These are phyloP conservation scores for Sericinus montela DNA, from an alignment of 2,888 invertebrate genomes.

Conservation along the genomic window DNA sequence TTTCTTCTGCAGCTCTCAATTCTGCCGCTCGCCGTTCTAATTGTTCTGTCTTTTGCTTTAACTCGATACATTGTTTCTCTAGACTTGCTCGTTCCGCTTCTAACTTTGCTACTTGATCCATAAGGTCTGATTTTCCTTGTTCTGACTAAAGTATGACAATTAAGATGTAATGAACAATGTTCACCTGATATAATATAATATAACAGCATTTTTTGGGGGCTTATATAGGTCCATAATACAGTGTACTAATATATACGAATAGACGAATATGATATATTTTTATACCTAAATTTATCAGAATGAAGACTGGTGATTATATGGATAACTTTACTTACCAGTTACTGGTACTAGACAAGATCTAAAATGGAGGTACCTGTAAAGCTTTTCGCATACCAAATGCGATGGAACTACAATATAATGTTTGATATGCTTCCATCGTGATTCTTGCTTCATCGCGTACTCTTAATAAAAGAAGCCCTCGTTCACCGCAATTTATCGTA, in stretches of 20 bases:
- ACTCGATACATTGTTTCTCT: constrained; percentile 80
- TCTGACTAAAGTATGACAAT: constrained; percentile 80
- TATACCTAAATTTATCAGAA: too few relatives aligned
- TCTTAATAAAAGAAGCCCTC: constrained; percentile 94
- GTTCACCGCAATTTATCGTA: constrained; percentile 97
- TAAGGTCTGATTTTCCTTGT: constrained; percentile 91
- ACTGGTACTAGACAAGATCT: too few relatives aligned
- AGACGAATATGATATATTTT: too few relatives aligned
- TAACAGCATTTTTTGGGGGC: too few relatives aligned
- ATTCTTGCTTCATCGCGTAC: constrained; percentile 97
- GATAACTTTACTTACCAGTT: too few relatives aligned
- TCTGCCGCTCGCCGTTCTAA: constrained; percentile 90
- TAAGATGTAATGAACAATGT: not conserved
- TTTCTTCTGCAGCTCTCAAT: constrained; percentile 92
- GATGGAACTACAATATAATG: constrained; percentile 97
- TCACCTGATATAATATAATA: too few relatives aligned
- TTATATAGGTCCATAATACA: too few relatives aligned
- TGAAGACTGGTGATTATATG: too few relatives aligned
- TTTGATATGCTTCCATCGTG: constrained; percentile 98
- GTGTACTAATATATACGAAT: too few relatives aligned
- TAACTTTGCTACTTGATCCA: constrained; percentile 85
- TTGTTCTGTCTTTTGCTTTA: constrained; percentile 85
- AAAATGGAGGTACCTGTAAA: constrained; percentile 81
- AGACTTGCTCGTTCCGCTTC: constrained; percentile 82
- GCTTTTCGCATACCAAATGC: constrained; percentile 99